Conservation (phyloP, 2,113 vertebrate species). For the Serilophus lunatus region DNA sequence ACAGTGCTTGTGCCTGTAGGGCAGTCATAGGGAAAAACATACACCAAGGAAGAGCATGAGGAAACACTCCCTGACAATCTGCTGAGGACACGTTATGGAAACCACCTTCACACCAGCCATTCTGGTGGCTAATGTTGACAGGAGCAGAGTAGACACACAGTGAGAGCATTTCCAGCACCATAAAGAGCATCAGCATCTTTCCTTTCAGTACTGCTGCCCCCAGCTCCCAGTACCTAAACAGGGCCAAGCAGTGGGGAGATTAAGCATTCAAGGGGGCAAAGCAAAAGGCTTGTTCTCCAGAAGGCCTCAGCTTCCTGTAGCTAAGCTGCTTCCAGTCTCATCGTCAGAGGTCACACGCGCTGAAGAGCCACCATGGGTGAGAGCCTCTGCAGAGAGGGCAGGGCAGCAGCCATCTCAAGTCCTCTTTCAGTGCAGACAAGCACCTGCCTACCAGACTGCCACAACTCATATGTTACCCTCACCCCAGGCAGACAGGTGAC, state of each 20-base stretch:
- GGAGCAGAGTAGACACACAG: neutral
- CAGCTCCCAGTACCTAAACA: neutral
- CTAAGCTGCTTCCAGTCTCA: neutral
- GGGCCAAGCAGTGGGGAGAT: rapidly evolving
- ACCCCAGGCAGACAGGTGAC: neutral
- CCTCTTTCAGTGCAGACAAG: rapidly evolving
- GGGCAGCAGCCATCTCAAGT: neutral
- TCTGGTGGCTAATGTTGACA: neutral
- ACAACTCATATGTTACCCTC: rapidly evolving
- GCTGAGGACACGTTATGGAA: neutral
- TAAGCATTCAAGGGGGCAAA: neutral
- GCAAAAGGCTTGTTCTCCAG: neutral
- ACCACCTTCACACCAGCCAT: neutral
- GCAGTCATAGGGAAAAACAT: neutral
- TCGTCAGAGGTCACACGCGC: rapidly evolving
- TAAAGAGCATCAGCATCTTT: rapidly evolving
- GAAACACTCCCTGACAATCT: neutral
- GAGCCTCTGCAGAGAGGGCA: neutral
- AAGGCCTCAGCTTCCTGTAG: neutral
- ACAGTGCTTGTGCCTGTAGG: neutral
- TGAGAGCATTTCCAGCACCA: neutral
- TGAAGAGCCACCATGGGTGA: neutral
- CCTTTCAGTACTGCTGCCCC: neutral
- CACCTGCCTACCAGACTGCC: neutral
- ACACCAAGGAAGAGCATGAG: neutral